Conservation (phyloP, 2,888 invertebrate species). For the Gibbula magus region DNA sequence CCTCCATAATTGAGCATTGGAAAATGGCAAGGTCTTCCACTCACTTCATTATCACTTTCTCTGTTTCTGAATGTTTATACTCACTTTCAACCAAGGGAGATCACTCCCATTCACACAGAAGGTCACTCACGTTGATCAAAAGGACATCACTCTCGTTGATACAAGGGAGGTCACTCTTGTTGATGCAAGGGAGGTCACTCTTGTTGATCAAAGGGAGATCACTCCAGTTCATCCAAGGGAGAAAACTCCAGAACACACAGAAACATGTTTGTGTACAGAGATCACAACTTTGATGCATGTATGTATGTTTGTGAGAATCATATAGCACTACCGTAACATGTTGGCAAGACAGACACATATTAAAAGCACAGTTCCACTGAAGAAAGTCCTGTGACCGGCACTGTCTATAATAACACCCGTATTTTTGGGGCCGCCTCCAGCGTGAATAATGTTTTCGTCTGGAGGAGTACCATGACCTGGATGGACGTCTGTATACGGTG, state of each 20-base stretch:
- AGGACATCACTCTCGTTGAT: too few species aligned
- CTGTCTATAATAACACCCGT: constrained; percentile 26
- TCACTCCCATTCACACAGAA: too few species aligned
- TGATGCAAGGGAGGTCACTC: too few species aligned
- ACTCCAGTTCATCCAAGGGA: neutral
- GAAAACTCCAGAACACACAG: neutral
- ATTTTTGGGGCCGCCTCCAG: constrained; percentile 26
- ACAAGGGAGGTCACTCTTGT: too few species aligned
- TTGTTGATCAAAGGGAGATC: neutral
- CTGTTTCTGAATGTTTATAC: too few species aligned
- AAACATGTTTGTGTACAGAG: neutral
- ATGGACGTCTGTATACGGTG: neutral
- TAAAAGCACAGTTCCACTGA: neutral
- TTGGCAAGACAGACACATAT: neutral
- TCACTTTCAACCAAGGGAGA: too few species aligned
- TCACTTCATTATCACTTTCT: too few species aligned
- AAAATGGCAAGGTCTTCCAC: constrained; percentile 6
- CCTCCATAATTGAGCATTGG: constrained; percentile 14
- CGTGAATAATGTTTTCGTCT: constrained; percentile 30
- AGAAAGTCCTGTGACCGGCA: constrained; percentile 9
- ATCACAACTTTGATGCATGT: constrained; percentile 11
- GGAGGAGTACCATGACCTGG: constrained; percentile 9
- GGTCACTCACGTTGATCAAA: too few species aligned
- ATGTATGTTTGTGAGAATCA: neutral
- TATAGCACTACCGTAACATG: neutral